Evolutionary conservation across 2,888 invertebrate genomes (phyloP).

Genomic region (Latrodectus hesperus): DNA sequence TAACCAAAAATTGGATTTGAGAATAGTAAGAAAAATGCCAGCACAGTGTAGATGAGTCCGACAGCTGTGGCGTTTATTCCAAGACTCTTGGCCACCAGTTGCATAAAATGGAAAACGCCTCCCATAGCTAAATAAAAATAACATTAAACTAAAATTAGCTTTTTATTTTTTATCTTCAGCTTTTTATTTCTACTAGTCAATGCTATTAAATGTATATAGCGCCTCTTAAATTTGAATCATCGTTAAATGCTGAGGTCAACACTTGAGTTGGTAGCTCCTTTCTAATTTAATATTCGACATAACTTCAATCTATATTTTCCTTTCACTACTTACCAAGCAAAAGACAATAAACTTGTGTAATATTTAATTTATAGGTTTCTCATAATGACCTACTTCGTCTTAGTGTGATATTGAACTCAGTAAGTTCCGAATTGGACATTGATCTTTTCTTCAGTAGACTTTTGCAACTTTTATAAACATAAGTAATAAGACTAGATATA

Average conservation of each 20-base stretch:
- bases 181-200: too few species aligned
- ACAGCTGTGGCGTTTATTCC: constrained; percentile 67
- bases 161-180: neutral
- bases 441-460: too few species aligned
- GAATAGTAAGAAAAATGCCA: constrained; percentile 69
- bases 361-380: too few species aligned
- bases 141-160: neutral
- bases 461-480: too few species aligned
- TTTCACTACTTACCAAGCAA: too few species aligned
- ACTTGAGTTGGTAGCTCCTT: neutral
- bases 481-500: too few species aligned
- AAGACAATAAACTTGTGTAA: too few species aligned
- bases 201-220: too few species aligned
- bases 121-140: constrained; percentile 53
- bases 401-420: too few species aligned
- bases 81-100: constrained; percentile 60
- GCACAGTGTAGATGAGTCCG: constrained; percentile 68
- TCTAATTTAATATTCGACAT: neutral
- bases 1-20: constrained; percentile 69
- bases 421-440: too few species aligned
- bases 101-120: constrained; percentile 67
- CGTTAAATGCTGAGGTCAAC: neutral
- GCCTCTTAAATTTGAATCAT: neutral
- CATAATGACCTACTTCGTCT: too few species aligned
- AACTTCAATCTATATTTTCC: too few species aligned